phyloP scores from a whole-genome alignment of 2,797 vertebrate genomes.

The Epinephelus awoara region DNA sequence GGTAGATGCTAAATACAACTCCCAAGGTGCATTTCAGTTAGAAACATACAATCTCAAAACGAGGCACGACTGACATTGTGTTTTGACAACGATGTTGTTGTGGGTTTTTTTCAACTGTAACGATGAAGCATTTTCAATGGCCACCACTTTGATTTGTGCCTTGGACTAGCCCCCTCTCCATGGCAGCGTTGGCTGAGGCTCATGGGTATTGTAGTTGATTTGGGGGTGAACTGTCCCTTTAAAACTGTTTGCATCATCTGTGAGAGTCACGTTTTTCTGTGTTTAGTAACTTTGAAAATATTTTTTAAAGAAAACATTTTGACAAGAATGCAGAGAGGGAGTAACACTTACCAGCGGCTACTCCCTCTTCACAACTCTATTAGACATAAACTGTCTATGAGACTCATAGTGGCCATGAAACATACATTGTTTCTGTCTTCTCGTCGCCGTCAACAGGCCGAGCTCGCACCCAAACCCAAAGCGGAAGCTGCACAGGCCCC shows the following conservation, averaged over 20 bases:
- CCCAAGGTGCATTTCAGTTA: background rate
- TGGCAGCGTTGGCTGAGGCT: background rate
- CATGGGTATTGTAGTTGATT: background rate
- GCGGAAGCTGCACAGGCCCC: conserved; percentile 70
- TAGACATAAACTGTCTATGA: background rate
- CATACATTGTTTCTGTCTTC: conserved; percentile 31
- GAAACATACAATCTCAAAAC: background rate
- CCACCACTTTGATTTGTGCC: too few relatives aligned
- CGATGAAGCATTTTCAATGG: too few relatives aligned
- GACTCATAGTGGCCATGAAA: background rate
- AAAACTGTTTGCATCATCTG: background rate
- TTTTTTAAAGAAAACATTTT: background rate
- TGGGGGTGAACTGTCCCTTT: too few relatives aligned
- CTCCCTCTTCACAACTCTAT: background rate
- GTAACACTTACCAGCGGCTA: background rate
- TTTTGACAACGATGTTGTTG: too few relatives aligned
- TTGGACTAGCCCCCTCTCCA: too few relatives aligned
- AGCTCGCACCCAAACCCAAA: conserved; percentile 42
- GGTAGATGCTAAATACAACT: too few relatives aligned
- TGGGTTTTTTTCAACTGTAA: too few relatives aligned
- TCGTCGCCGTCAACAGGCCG: background rate
- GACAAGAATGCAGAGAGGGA: background rate
- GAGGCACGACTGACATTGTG: too few relatives aligned
- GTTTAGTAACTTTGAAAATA: background rate
- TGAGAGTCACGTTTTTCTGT: background rate